Evolutionary conservation across 2,888 invertebrate species (phyloP).

Genomic region (Trachelus stipa): DNA sequence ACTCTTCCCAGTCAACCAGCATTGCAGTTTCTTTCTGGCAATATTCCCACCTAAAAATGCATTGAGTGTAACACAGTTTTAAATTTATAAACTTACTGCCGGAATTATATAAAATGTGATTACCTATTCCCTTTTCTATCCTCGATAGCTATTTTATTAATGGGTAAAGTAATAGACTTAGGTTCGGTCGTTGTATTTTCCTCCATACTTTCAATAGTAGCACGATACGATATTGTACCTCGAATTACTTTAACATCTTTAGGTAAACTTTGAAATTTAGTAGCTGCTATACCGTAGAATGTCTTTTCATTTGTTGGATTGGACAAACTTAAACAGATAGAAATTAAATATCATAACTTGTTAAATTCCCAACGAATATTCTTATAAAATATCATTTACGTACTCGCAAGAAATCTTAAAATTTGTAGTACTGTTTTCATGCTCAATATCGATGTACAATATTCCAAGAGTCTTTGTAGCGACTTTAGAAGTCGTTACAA

Average conservation of each 20-base stretch:
- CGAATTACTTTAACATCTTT: conserved; percentile 34
- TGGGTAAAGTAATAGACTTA: conserved; percentile 34
- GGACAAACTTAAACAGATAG: conserved; percentile 38
- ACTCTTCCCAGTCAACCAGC: background rate
- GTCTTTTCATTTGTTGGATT: conserved; percentile 38
- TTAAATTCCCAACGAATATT: background rate
- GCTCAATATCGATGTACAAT: conserved; percentile 64
- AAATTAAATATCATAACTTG: conserved; percentile 14
- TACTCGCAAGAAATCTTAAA: conserved; percentile 69
- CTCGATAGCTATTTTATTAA: conserved; percentile 53
- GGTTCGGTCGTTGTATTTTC: conserved; percentile 35
- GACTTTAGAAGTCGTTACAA: conserved; percentile 65
- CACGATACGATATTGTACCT: conserved; percentile 48
- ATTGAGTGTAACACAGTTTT: background rate
- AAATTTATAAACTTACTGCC: background rate
- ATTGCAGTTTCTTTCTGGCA: background rate
- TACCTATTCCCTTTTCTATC: conserved; percentile 58
- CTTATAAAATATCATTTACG: conserved; percentile 44
- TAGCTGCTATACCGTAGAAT: conserved; percentile 54
- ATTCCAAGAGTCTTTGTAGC: conserved; percentile 66
- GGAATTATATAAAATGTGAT: background rate
- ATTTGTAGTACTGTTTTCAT: conserved; percentile 61
- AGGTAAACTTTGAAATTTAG: conserved; percentile 39
- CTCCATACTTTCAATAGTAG: conserved; percentile 29
- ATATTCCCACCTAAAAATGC: background rate